Evolutionary conservation across 2,888 invertebrate genomes (phyloP).

Genomic region (Thysanoteuthis rhombus): DNA sequence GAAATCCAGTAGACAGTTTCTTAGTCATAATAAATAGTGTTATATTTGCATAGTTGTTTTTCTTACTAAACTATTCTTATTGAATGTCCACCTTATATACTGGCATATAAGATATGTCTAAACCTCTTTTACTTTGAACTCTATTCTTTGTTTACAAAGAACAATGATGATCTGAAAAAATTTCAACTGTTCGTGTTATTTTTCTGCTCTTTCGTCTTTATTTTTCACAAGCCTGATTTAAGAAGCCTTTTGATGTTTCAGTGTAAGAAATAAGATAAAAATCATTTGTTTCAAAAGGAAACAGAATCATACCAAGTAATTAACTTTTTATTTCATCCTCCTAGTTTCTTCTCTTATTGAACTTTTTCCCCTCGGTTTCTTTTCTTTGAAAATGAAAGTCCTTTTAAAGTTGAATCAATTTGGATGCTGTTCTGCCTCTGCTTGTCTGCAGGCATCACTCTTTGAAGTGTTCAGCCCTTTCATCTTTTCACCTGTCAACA

Average conservation of each 20-base stretch:
- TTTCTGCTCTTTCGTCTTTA: no score
- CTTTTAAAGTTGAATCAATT: not conserved
- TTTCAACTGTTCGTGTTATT: no score
- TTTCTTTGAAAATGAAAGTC: not conserved
- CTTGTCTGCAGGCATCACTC: not conserved
- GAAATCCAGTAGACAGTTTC: no score
- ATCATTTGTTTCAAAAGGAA: not conserved
- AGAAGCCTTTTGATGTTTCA: not conserved
- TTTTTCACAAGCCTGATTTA: not conserved
- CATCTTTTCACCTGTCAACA: constrained; percentile 12
- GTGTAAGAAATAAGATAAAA: not conserved
- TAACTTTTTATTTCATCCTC: not conserved
- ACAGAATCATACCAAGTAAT: not conserved
- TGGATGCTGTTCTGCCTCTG: not conserved
- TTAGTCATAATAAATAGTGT: no score
- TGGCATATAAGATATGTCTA: no score
- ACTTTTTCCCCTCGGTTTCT: not conserved
- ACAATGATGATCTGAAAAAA: no score
- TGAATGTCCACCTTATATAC: no score
- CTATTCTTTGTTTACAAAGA: no score
- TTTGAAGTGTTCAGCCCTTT: not conserved
- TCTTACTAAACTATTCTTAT: no score
- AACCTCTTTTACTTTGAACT: no score
- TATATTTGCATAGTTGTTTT: no score
- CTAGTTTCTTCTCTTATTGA: not conserved